phyloP scores from a whole-genome alignment of 2,888 invertebrate species.

The Drosophila affinis region DNA sequence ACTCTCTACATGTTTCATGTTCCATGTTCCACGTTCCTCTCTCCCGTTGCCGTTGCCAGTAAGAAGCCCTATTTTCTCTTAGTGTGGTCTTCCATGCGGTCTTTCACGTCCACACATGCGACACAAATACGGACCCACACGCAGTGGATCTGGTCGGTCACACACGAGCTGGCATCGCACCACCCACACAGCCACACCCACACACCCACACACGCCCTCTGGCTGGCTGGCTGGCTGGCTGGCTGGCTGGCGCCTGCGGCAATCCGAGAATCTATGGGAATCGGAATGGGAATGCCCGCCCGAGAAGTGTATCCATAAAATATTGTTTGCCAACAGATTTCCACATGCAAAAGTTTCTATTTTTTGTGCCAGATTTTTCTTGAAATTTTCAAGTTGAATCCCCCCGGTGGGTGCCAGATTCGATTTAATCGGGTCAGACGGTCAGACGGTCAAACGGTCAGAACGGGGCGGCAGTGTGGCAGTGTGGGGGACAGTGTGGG shows the following conservation, averaged over 20 bases:
- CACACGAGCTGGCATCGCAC: slow-evolving; percentile 34
- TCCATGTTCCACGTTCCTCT: slow-evolving; percentile 1
- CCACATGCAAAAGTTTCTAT: slow-evolving; percentile 62
- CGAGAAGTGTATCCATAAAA: slow-evolving; percentile 59
- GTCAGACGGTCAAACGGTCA: not conserved
- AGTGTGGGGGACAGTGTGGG: not conserved
- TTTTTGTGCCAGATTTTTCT: slow-evolving; percentile 1
- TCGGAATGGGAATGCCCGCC: slow-evolving; percentile 17
- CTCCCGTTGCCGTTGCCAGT: not conserved
- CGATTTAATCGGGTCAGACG: slow-evolving; percentile 63
- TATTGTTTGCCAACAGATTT: slow-evolving; percentile 71
- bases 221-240: slow-evolving; percentile 38
- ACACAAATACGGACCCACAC: not conserved
- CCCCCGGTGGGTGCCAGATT: slow-evolving; percentile 48
- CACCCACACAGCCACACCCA: too few relatives aligned
- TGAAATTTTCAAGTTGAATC: slow-evolving; percentile 9
- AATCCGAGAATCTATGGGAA: slow-evolving; percentile 31
- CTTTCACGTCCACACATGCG: not conserved
- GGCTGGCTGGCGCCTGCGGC: slow-evolving; percentile 48
- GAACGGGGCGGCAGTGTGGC: not conserved
- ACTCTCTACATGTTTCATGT: not conserved
- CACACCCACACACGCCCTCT: not conserved
- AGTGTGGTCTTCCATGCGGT: not conserved
- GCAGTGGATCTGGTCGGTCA: slow-evolving; percentile 16
- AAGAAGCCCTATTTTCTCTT: not conserved